Conservation (phyloP, 1,140 invertebrate genomes). For the Polyergus mexicanus region DNA sequence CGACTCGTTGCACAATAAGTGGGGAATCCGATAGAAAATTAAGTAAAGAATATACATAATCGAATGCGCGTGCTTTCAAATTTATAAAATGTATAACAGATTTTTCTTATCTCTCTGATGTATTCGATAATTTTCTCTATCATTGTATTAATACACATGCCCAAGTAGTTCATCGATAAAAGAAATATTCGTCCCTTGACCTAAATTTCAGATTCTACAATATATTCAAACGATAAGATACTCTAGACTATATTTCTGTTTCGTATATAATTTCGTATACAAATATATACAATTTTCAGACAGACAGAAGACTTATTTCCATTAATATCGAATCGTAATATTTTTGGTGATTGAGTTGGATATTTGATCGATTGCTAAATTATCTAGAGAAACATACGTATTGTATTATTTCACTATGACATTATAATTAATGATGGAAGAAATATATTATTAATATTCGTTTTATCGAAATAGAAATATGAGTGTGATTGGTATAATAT, state of each 20-base stretch:
- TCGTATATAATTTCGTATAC: background rate
- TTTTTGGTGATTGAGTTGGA: background rate
- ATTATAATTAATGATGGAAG: background rate
- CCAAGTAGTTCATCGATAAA: background rate
- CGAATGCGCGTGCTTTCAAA: background rate
- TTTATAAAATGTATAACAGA: background rate
- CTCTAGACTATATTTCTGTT: background rate
- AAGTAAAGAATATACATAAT: background rate
- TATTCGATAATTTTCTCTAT: background rate
- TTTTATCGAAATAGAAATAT: background rate
- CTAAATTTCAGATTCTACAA: background rate
- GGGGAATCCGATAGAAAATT: background rate
- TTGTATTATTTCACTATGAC: background rate
- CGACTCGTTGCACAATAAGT: background rate
- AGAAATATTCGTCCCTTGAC: background rate
- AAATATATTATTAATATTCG: background rate
- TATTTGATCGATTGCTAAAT: background rate
- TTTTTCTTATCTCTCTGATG: slow-evolving; percentile 18
- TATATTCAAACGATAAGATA: background rate
- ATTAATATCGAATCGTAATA: background rate
- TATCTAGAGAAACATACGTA: background rate
- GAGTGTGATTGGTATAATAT: background rate
- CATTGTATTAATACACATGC: background rate
- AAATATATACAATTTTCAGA: background rate
- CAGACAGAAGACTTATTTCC: background rate